Conservation (phyloP, 1,140 invertebrate genomes). For the Matsumurasca onukii region DNA sequence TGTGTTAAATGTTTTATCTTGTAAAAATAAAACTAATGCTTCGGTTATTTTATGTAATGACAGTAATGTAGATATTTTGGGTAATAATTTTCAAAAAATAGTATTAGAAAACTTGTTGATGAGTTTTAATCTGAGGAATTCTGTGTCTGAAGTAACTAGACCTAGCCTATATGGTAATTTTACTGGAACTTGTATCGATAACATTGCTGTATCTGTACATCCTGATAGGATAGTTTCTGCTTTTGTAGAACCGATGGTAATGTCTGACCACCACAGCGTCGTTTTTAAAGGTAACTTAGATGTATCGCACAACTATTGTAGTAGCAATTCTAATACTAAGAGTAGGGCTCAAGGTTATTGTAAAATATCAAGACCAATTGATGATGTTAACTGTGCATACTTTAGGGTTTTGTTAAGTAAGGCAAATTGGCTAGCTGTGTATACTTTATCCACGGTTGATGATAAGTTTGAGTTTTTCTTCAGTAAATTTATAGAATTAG, state of each 20-base stretch:
- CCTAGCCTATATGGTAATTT: neutral
- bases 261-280: neutral
- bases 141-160: conserved; percentile 5
- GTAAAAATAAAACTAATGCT: conserved; percentile 8
- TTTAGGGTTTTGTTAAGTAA: neutral
- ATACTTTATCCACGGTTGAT: neutral
- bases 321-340: neutral
- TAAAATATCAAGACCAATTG: neutral
- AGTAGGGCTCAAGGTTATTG: neutral
- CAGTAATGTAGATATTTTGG: conserved; percentile 2
- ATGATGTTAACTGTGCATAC: neutral
- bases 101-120: conserved; percentile 4
- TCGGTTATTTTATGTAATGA: neutral
- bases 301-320: neutral
- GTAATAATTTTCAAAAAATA: neutral
- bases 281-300: neutral
- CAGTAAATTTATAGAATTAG: conserved; percentile 13
- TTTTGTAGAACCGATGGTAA: neutral
- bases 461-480: neutral
- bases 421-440: neutral
- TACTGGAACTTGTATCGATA: neutral
- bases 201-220: conserved; percentile 8
- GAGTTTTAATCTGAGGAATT: neutral
- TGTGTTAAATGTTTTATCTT: conserved; percentile 10
- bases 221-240: neutral